Percentiles rank a stretch among this genome's conserved stretches.
phyloP scores from a whole-genome alignment of 2,888 invertebrate genomes.

The Cephus nigrinus region DNA sequence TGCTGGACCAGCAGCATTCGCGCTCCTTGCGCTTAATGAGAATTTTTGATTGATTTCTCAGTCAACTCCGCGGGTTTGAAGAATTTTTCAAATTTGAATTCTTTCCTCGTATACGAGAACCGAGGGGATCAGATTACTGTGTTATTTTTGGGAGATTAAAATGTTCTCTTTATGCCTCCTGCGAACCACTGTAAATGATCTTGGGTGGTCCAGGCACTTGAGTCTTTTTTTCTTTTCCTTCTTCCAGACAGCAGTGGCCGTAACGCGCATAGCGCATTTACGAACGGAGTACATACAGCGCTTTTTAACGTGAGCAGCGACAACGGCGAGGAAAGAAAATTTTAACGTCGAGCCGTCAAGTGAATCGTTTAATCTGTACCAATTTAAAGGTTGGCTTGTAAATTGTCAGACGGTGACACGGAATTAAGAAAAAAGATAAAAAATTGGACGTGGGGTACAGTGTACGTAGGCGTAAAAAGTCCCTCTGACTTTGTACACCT shows the following conservation, averaged over 20 bases:
- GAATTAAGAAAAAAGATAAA: neutral
- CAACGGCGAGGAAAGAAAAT: neutral
- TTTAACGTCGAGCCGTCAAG: neutral
- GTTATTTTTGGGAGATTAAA: neutral
- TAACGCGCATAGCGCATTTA: neutral
- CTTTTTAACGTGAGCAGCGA: neutral
- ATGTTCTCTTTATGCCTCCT: neutral
- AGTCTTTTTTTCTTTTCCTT: neutral
- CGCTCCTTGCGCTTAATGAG: neutral
- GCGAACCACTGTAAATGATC: slow-evolving; percentile 5
- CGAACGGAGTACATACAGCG: neutral
- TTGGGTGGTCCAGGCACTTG: slow-evolving; percentile 3
- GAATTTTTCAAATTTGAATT: neutral
- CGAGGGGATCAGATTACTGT: neutral
- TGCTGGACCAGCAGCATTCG: neutral
- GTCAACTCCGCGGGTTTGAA: neutral
- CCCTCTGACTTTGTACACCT: neutral
- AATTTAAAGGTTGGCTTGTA: neutral
- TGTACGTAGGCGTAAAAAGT: neutral
- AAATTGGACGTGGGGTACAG: neutral
- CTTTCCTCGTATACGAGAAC: neutral
- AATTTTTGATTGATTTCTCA: neutral
- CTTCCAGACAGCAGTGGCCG: neutral
- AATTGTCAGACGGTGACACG: neutral
- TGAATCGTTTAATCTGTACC: neutral